phyloP scores from a whole-genome alignment of 1,140 invertebrate species.

The Lepidurus apus region DNA sequence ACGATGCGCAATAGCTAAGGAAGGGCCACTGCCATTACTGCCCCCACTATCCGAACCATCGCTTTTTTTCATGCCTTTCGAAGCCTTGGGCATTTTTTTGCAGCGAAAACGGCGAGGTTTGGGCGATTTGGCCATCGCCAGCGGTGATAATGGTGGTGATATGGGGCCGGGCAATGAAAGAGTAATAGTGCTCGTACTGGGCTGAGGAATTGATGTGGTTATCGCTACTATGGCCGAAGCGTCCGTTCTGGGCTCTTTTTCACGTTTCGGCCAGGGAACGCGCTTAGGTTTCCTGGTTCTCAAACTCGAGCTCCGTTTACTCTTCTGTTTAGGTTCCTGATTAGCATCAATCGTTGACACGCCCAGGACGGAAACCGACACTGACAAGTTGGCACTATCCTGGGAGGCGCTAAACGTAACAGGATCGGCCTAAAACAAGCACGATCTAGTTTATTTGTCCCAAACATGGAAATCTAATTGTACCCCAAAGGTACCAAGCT shows the following conservation, averaged over 20 bases:
- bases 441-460: background rate
- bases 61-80: conserved; percentile 3
- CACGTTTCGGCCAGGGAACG: background rate
- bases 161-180: background rate
- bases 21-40: background rate
- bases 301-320: background rate
- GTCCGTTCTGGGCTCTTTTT: conserved; percentile 5
- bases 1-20: background rate
- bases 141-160: background rate
- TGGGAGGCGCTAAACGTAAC: background rate
- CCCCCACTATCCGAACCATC: background rate
- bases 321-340: background rate
- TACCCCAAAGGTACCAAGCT: conserved; percentile 11
- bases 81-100: background rate
- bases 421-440: background rate
- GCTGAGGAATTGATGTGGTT: background rate
- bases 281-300: background rate
- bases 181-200: background rate
- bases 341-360: background rate
- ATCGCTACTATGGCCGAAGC: background rate
- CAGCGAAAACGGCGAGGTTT: background rate
- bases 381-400: background rate
- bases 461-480: background rate
- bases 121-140: background rate
- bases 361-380: background rate